phyloP scores from a whole-genome alignment of 2,797 vertebrate species.

The Steatocranus sp. region DNA sequence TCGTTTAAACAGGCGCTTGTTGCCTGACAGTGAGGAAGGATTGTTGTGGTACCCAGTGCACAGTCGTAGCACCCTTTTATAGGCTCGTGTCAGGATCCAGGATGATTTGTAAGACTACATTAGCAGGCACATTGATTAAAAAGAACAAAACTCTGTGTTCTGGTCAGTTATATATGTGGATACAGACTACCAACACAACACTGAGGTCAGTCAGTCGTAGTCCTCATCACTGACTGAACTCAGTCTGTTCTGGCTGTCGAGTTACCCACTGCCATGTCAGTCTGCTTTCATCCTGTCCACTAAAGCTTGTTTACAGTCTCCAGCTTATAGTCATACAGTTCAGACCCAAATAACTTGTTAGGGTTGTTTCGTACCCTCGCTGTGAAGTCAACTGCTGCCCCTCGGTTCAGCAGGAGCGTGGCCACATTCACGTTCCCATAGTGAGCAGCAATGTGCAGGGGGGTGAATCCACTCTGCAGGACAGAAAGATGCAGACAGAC shows the following conservation, averaged over 20 bases:
- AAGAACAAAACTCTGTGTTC: not conserved
- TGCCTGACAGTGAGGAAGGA: too few relatives aligned
- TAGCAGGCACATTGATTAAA: not conserved
- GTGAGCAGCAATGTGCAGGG: slow-evolving; percentile 95
- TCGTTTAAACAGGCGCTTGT: not conserved
- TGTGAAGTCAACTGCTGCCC: slow-evolving; percentile 95
- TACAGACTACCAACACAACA: not conserved
- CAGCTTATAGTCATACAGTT: not conserved
- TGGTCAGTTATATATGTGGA: not conserved
- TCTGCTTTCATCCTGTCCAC: not conserved
- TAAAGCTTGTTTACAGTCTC: not conserved
- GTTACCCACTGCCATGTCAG: not conserved
- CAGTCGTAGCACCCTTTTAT: not conserved
- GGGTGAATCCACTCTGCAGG: slow-evolving; percentile 94
- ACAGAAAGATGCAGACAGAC: slow-evolving; percentile 41
- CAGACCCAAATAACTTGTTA: not conserved
- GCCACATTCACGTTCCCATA: slow-evolving; percentile 98
- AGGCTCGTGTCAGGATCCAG: not conserved
- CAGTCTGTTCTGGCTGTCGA: fast-evolving
- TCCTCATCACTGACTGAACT: fast-evolving
- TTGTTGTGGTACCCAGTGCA: too few relatives aligned
- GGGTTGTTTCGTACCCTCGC: slow-evolving; percentile 79
- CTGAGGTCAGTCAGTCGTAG: not conserved
- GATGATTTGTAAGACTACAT: not conserved
- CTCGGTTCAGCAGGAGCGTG: slow-evolving; percentile 92